A percentile compares a stretch with the other conserved stretches of the same genome.
These are phyloP conservation scores for Dicentrarchus labrax DNA, from an alignment of 2,113 vertebrate species.

Conservation along the genomic window DNA sequence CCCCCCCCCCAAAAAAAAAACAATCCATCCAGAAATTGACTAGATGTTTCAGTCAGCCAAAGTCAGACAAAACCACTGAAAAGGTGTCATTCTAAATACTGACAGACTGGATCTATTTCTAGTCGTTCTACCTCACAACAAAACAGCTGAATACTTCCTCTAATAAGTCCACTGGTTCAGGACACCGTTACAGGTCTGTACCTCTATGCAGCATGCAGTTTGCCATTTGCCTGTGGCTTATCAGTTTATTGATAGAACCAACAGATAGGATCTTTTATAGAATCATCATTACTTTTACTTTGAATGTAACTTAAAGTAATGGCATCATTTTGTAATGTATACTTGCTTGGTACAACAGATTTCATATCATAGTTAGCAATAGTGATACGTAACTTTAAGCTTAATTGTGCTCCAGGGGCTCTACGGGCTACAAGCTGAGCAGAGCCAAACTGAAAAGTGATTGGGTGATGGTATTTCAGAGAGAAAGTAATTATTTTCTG, in stretches of 20 bases:
- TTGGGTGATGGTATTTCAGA: background rate
- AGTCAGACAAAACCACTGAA: no score
- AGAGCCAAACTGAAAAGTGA: background rate
- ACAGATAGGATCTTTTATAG: background rate
- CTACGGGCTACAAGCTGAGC: conserved; percentile 14
- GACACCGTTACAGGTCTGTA: no score
- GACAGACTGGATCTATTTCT: no score
- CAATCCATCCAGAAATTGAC: no score
- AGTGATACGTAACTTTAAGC: conserved; percentile 28
- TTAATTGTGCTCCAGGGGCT: conserved; percentile 32
- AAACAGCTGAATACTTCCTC: no score
- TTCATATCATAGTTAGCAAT: conserved; percentile 32
- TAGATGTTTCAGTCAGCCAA: no score
- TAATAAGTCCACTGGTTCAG: no score
- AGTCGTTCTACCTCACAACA: no score
- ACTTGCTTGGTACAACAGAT: background rate
- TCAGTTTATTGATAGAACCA: background rate
- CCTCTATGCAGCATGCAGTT: no score
- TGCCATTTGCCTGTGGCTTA: background rate
- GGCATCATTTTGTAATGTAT: conserved; percentile 11
- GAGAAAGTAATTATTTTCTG: background rate
- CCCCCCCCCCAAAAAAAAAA: no score
- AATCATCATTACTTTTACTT: background rate
- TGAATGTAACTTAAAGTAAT: background rate
- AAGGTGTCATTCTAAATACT: no score